Evolutionary conservation across 30 jellyfish, hydroid and myxozoan genomes (phyloP).

Genomic region (Cassiopea andromeda): DNA sequence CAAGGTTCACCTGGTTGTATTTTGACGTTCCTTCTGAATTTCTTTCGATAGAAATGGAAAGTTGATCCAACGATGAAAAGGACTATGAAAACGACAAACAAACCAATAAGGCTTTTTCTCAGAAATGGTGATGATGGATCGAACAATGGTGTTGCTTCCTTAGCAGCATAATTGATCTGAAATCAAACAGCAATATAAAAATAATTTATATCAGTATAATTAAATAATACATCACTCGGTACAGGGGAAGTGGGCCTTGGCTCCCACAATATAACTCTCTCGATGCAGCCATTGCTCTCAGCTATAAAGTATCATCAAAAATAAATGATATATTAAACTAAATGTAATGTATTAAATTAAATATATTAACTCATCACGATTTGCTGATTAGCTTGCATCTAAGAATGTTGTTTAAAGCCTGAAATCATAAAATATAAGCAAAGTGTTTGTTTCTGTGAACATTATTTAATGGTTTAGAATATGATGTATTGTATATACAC

Average conservation of each 20-base stretch:
- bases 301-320: neutral
- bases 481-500: too few relatives aligned
- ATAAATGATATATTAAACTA: too few relatives aligned
- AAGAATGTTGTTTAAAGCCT: too few relatives aligned
- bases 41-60: neutral
- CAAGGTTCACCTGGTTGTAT: conserved; percentile 4
- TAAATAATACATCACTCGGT: too few relatives aligned
- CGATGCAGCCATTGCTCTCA: neutral
- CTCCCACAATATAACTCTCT: neutral
- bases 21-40: neutral
- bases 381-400: too few relatives aligned
- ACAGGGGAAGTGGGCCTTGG: neutral
- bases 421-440: too few relatives aligned
- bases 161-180: conserved; percentile 16
- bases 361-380: too few relatives aligned
- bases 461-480: too few relatives aligned
- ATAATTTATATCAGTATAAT: too few relatives aligned
- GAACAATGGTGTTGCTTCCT: conserved; percentile 15
- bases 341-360: neutral
- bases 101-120: neutral
- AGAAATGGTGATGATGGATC: conserved; percentile 45
- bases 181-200: neutral
- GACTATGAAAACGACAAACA: neutral
- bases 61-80: conserved; percentile 6
- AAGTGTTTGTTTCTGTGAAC: too few relatives aligned